Base-by-base conservation (phyloP, 1,140 invertebrate genomes). In the Scylla paramamosain region DNA sequence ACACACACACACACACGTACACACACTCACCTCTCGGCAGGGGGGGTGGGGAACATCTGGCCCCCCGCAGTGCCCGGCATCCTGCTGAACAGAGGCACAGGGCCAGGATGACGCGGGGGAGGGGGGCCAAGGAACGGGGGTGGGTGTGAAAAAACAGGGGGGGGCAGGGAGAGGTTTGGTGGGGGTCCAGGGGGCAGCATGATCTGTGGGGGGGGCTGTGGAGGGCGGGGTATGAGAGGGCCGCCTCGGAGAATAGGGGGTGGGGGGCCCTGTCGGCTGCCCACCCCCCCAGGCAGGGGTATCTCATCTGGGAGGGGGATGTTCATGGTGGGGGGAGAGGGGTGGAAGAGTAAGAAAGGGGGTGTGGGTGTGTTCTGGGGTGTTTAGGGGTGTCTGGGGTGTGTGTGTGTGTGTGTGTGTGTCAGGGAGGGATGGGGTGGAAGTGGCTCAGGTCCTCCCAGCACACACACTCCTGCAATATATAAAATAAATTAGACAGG, bases 261-360 rank as follows among this genome's bases (percentile, higher is more conserved):
- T 28, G 90, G 90, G 39, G 90, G 90, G 0, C 88, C 88, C n/a
- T 32, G 88, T 8, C 39, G 67, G 12, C 28, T 45, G 10, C 77
- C 83, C 20, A 6, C 48, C 48, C 91, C 94, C 29, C 91, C 91
- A 4, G 94, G 94, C 28, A 95, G 52, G 0, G 94, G 94, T 7
- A 95, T 95, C 52, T 95, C 94, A 25, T 93, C 91, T 16, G 94
- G 94, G 8, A 95, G 39, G 7, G 94, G 94, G 32, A 95, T 95
- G 91, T 95, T 91, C 94, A 95, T 95, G 16, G 91, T 92, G n/a
- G 48, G 52, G 52, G 12, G n/a, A n/a, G n/a, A n/a, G 6, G 46
- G 52, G 52, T 20, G 52, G 52, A 0, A 8, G 2, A 20, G 52
- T 12, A 20, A 12, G 52, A 8, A 0, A 0, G 12, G 28, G 32